A percentile compares a stretch with the other conserved stretches of the same genome.
phyloP scores from a whole-genome alignment of 2,113 vertebrate genomes.

The Archocentrus centrarchus region DNA sequence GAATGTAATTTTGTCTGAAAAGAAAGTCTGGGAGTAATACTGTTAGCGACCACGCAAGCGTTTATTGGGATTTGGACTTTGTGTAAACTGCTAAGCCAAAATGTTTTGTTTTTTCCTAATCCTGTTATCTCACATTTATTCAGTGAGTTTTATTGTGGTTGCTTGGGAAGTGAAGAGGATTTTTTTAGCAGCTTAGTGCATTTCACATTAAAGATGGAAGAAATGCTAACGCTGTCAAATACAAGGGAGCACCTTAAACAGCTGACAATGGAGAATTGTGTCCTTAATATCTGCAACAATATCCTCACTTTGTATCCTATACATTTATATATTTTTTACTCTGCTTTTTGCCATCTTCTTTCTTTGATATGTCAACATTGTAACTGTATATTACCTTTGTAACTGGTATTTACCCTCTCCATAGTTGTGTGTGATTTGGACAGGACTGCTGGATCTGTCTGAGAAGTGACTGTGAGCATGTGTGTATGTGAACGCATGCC shows the following conservation, averaged over 20 bases:
- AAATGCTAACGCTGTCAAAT: conserved; percentile 59
- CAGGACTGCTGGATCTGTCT: conserved; percentile 38
- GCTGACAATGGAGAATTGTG: conserved; percentile 67
- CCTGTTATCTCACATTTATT: conserved; percentile 56
- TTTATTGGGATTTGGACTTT: conserved; percentile 43
- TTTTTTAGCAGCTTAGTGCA: conserved; percentile 56
- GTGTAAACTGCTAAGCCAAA: conserved; percentile 68
- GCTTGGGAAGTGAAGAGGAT: conserved; percentile 42
- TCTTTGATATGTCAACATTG: conserved; percentile 75
- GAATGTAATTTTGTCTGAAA: conserved; percentile 65
- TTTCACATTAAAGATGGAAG: conserved; percentile 57
- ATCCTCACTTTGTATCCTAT: conserved; percentile 78
- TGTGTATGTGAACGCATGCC: conserved; percentile 69
- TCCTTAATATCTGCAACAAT: conserved; percentile 71
- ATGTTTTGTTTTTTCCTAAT: conserved; percentile 63
- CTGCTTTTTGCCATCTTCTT: conserved; percentile 69
- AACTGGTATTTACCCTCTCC: conserved; percentile 74
- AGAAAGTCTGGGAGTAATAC: conserved; percentile 36
- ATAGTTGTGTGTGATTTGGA: conserved; percentile 62
- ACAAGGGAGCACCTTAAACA: conserved; percentile 72
- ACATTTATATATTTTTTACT: conserved; percentile 81
- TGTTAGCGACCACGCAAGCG: conserved; percentile 15
- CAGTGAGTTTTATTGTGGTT: conserved; percentile 48
- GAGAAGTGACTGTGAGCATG: conserved; percentile 67
- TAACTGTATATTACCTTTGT: conserved; percentile 76